These are phyloP conservation scores for Calypte anna DNA, from an alignment of 2,113 vertebrate species.

Conservation along the genomic window DNA sequence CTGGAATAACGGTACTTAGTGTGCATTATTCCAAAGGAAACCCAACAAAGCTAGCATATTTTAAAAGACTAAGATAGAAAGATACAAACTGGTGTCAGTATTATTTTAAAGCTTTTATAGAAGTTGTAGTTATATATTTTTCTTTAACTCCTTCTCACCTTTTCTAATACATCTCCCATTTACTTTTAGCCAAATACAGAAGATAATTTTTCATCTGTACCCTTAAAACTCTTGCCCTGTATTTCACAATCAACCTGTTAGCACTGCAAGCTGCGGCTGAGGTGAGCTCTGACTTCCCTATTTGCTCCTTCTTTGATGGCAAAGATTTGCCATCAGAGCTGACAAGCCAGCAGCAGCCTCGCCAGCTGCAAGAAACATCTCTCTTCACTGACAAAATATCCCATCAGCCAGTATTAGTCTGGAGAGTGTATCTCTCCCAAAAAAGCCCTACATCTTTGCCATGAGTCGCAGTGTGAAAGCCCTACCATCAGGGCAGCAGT, in stretches of 20 bases:
- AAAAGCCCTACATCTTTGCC: constrained; percentile 22
- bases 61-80: constrained; percentile 16
- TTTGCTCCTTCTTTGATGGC: neutral
- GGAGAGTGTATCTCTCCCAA: neutral
- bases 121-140: neutral
- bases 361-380: constrained; percentile 34
- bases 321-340: constrained; percentile 41
- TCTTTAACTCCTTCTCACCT: neutral
- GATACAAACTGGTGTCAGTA: neutral
- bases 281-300: constrained; percentile 47
- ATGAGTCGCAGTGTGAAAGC: constrained; percentile 35
- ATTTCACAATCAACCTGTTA: neutral
- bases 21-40: constrained; percentile 10
- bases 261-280: neutral
- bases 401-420: constrained; percentile 9
- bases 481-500: constrained; percentile 41
- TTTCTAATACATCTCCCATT: neutral
- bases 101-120: neutral
- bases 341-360: constrained; percentile 29
- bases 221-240: neutral
- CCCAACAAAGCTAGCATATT: constrained; percentile 34
- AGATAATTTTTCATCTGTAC: neutral
- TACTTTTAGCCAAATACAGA: constrained; percentile 14
- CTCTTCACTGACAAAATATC: constrained; percentile 25
- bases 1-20: neutral